phyloP scores from a whole-genome alignment of 2,888 invertebrate genomes.

The Tachina lurida region DNA sequence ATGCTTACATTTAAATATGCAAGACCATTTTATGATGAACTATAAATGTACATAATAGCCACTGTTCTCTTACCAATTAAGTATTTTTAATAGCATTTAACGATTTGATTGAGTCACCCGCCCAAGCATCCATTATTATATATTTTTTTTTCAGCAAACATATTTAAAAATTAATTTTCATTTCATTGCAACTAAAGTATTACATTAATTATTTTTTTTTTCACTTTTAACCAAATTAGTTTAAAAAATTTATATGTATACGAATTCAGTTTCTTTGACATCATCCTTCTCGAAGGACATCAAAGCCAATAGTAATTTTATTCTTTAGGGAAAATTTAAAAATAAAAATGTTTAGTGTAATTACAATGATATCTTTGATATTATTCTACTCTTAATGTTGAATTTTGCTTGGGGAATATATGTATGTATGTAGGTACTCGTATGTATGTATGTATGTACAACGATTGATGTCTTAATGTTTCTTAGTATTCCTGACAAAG shows the following conservation, averaged over 20 bases:
- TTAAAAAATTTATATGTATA: conserved; percentile 24
- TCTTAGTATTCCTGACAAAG: conserved; percentile 3
- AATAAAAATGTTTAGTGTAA: conserved; percentile 53
- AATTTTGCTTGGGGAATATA: conserved; percentile 37
- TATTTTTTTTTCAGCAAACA: conserved; percentile 30
- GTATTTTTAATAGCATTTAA: conserved; percentile 38
- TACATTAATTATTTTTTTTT: conserved; percentile 64
- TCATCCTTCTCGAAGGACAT: conserved; percentile 49
- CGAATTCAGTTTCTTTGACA: conserved; percentile 3
- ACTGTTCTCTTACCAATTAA: background rate
- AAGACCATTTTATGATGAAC: conserved; percentile 48
- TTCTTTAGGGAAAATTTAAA: conserved; percentile 58
- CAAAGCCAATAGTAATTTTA: conserved; percentile 50
- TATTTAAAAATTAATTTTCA: conserved; percentile 67
- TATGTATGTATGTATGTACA: too few relatives aligned
- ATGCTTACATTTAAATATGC: conserved; percentile 58
- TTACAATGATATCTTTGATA: conserved; percentile 58
- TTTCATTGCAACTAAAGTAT: conserved; percentile 56
- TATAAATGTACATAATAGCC: conserved; percentile 12
- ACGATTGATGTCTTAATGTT: conserved; percentile 25
- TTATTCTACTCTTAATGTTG: conserved; percentile 24
- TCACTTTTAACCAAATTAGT: conserved; percentile 57
- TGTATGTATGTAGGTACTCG: too few relatives aligned
- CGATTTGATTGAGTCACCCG: conserved; percentile 45
- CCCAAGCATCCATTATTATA: conserved; percentile 9